A percentile compares a stretch with the other conserved stretches of the same genome.
Conservation (phyloP, 2,888 invertebrate genomes). For the Pediacus dermestoides region DNA sequence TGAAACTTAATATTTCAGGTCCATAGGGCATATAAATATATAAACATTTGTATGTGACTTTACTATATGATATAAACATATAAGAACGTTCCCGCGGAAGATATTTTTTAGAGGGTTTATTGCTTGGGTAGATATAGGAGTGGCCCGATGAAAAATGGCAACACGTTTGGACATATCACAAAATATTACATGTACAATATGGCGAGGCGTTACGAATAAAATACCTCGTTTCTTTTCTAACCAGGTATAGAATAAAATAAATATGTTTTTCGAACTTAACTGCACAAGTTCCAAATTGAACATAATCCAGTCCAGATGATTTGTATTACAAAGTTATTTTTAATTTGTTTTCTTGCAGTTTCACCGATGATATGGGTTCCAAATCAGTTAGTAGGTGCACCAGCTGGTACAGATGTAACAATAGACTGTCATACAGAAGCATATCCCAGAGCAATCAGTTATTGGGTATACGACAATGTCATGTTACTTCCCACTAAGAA, state of each 20-base stretch:
- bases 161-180: slow-evolving; percentile 39
- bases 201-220: slow-evolving; percentile 25
- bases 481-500: slow-evolving; percentile 89
- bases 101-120: slow-evolving; percentile 29
- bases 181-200: slow-evolving; percentile 41
- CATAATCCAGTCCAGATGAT: background rate
- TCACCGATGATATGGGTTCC: slow-evolving; percentile 94
- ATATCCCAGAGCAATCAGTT: slow-evolving; percentile 86
- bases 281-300: slow-evolving; percentile 1
- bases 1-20: slow-evolving; percentile 1
- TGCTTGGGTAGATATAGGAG: slow-evolving; percentile 33
- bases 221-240: slow-evolving; percentile 19
- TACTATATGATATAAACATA: slow-evolving; percentile 6
- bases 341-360: slow-evolving; percentile 57
- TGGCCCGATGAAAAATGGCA: slow-evolving; percentile 39
- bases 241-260: slow-evolving; percentile 22
- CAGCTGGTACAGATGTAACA: slow-evolving; percentile 84
- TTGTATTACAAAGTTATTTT: slow-evolving; percentile 9
- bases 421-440: slow-evolving; percentile 93
- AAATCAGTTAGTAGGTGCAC: slow-evolving; percentile 89
- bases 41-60: slow-evolving; percentile 6
- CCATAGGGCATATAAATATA: slow-evolving; percentile 4
- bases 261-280: slow-evolving; percentile 19
- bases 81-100: slow-evolving; percentile 20
- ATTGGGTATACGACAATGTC: slow-evolving; percentile 87